Evolutionary conservation across 1,140 invertebrate genomes (phyloP).

Genomic region (Cyphomyrmex costatus): DNA sequence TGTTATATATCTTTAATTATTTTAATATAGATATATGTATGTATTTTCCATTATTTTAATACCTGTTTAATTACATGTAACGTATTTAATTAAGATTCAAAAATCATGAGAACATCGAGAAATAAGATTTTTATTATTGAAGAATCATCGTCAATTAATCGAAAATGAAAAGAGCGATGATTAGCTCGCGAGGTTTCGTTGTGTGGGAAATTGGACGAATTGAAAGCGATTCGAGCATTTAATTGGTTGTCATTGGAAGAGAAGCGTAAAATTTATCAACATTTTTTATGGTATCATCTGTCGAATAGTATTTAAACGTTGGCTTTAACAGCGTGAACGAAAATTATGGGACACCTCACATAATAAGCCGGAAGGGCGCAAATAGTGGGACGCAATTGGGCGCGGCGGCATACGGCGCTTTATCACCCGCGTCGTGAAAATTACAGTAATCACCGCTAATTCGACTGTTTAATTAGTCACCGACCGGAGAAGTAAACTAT

Average conservation of each 20-base stretch:
- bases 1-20: no score
- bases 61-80: neutral
- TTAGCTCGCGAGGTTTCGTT: constrained; percentile 61
- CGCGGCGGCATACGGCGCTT: constrained; percentile 35
- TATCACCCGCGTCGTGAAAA: constrained; percentile 60
- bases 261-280: constrained; percentile 56
- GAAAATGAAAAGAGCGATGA: neutral
- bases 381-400: constrained; percentile 47
- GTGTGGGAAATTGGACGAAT: constrained; percentile 68
- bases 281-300: constrained; percentile 53
- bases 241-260: constrained; percentile 63
- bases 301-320: constrained; percentile 58
- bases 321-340: constrained; percentile 44
- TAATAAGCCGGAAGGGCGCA: constrained; percentile 49
- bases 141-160: constrained; percentile 1
- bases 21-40: no score
- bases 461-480: constrained; percentile 69
- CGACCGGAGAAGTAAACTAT: constrained; percentile 42
- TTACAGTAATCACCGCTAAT: constrained; percentile 72
- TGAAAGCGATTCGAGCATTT: constrained; percentile 65
- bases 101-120: neutral
- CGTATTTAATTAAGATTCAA: neutral
- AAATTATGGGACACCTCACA: constrained; percentile 65
- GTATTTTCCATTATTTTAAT: neutral
- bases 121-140: neutral